Percentiles rank a stretch among this genome's conserved stretches.
These are phyloP conservation scores for Oscheius sp. DNA, from an alignment of 2,888 invertebrate genomes.

Conservation along the genomic window DNA sequence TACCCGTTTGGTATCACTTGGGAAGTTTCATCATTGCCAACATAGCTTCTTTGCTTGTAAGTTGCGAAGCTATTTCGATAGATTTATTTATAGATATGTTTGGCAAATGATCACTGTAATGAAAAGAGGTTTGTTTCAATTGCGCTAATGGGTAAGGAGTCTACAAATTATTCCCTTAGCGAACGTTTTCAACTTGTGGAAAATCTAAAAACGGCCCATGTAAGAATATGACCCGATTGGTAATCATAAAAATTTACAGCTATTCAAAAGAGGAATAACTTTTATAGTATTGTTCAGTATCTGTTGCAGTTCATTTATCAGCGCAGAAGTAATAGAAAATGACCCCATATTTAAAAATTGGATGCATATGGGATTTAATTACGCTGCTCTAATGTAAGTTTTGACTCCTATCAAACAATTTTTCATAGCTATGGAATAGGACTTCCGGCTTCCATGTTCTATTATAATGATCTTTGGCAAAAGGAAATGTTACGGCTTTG, in stretches of 20 bases:
- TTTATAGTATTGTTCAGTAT: conserved; percentile 47
- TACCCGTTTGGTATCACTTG: conserved; percentile 43
- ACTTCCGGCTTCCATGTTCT: conserved; percentile 51
- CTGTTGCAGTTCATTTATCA: conserved; percentile 46
- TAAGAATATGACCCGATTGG: conserved; percentile 17
- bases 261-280: conserved; percentile 51
- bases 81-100: conserved; percentile 37
- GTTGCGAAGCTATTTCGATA: background rate
- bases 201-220: conserved; percentile 50
- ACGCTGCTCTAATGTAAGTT: conserved; percentile 45
- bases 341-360: conserved; percentile 48
- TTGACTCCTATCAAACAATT: background rate
- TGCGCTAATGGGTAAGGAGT: conserved; percentile 21
- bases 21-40: conserved; percentile 41
- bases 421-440: conserved; percentile 46
- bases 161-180: conserved; percentile 44
- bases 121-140: conserved; percentile 38
- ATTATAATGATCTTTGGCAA: conserved; percentile 45
- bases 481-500: conserved; percentile 36
- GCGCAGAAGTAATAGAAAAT: conserved; percentile 40
- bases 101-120: conserved; percentile 46
- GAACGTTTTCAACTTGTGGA: conserved; percentile 52
- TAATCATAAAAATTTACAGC: conserved; percentile 38
- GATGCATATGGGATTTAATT: conserved; percentile 53
- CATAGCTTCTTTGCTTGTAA: conserved; percentile 46